Evolutionary conservation across 2,888 invertebrate genomes (phyloP), one percentile per base, ranked within the genome.

Genomic region (Desoria tigrina): DNA sequence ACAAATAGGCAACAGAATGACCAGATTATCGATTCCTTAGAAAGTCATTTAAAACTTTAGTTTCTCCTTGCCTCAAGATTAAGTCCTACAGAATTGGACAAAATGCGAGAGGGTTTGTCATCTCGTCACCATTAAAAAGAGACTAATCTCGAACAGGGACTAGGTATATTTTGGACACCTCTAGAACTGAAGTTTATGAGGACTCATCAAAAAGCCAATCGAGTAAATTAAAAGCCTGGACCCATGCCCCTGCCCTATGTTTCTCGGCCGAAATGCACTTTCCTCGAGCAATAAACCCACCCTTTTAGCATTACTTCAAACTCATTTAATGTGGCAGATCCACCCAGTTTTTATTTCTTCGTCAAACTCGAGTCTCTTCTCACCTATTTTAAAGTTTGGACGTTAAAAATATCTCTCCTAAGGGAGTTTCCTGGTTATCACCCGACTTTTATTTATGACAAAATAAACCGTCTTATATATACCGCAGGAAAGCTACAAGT

Each of bases 321-420:
- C 55, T 55, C 28, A 18, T 28, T 55, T 55, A 55, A 55, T 55
- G 55, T 32, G 16, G 37, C 7, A 28, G 55, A 55, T 55, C 55
- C 55, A 55, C 55, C 55, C 55, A 28, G 37, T 55, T 55, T 55
- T 55, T 55, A 55, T 55, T 55, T 27, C 7, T 55, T 26, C 51
- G 51, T 26, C 23, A 21, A 32, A 28, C n/a, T 37, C 32, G 9
- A 28, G 9, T n/a, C 32, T 18, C 18, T 32, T 55, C 32, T 55
- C 55, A 55, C 55, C 32, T n/a, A 55, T 32, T 55, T 55, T 28
- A 55, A 55, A 55, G 9, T 55, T 55, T 32, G 32, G n/a, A 28
- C 11, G 51, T 55, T 28, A 55, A 27, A 27, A 55, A 55, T 45
- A 45, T 45, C 45, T 18, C 3, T 55, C 27, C 26, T 26, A 28